These are phyloP conservation scores for Pelochelys cantorii DNA, from an alignment of 2,797 vertebrate species.

Conservation along the genomic window DNA sequence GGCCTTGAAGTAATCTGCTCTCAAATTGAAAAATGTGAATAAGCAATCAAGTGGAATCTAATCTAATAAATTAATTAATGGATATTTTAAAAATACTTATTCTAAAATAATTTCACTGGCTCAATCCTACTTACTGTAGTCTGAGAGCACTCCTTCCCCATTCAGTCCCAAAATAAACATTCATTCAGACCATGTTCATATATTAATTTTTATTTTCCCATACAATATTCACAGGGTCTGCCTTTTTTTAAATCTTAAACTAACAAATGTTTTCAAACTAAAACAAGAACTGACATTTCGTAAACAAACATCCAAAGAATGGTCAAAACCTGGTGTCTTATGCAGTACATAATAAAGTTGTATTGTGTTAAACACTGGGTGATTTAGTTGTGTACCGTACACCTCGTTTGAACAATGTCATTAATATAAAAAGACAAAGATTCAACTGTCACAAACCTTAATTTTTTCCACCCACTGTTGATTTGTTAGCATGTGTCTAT, in stretches of 20 bases:
- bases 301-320: conserved; percentile 60
- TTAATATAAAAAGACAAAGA: conserved; percentile 51
- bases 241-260: conserved; percentile 63
- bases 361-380: conserved; percentile 63
- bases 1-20: neutral
- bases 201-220: conserved; percentile 79
- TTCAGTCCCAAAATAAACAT: conserved; percentile 50
- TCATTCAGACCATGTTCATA: conserved; percentile 61
- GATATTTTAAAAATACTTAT: conserved; percentile 44
- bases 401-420: conserved; percentile 28
- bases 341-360: conserved; percentile 53
- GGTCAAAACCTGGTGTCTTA: conserved; percentile 48
- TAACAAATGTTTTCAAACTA: conserved; percentile 52
- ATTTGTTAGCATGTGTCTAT: conserved; percentile 61
- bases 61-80: neutral
- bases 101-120: conserved; percentile 22
- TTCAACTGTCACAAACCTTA: conserved; percentile 69
- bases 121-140: neutral
- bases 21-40: neutral
- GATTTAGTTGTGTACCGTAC: conserved; percentile 47
- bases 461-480: conserved; percentile 61
- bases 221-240: conserved; percentile 74
- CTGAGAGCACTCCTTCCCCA: conserved; percentile 19
- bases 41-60: neutral
- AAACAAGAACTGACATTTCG: conserved; percentile 59